Base-by-base conservation (phyloP, 2,113 vertebrate genomes). In the Stictonetta naevosa region DNA sequence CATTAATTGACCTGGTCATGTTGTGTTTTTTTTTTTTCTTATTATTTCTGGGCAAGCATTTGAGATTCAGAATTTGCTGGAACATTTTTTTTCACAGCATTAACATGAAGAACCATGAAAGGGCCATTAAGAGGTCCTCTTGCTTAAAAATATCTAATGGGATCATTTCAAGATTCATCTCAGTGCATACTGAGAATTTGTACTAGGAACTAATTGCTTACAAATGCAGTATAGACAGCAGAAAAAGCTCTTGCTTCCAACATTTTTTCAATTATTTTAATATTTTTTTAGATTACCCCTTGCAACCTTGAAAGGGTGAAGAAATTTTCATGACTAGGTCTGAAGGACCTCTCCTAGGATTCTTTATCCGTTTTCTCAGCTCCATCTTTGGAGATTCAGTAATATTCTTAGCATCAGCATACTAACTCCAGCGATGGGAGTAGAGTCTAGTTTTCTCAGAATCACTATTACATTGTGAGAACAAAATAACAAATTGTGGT, bases 371-470 rank as follows among this genome's bases (percentile, higher is more conserved):
- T 85, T 85, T 94, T 94, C 75, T 69, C 50, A 67, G 40, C 11
- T 78, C 8, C 3, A 21, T 72, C 64, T 91, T 85, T 93, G 73
- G 36, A 38, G 46, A 38, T 81, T 68, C 83, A 0, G 3, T 90
- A 86, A 63, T 25, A 14, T 88, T 86, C 88, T 86, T 84, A 81
- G 25, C 25, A 53, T 81, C 55, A 81, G 2, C 33, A 34, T 53
- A 26, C 42, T 95, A 81, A 71, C 87, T 91, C 78, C 40, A 63
- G 28, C 73, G 55, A 63, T 64, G 18, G 12, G 31, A 64, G 20
- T 67, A 68, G 84, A 74, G 29, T 93, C 29, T 40, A 75, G 6
- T 34, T 94, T 92, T 93, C 79, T 91, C 69, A 75, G 72, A 88
- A 94, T 78, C 72, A 31, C 0, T 76, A 42, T 90, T 88, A 44